Base-by-base conservation (phyloP, 2,113 vertebrate genomes). In the Eulacestoma nigropectus region DNA sequence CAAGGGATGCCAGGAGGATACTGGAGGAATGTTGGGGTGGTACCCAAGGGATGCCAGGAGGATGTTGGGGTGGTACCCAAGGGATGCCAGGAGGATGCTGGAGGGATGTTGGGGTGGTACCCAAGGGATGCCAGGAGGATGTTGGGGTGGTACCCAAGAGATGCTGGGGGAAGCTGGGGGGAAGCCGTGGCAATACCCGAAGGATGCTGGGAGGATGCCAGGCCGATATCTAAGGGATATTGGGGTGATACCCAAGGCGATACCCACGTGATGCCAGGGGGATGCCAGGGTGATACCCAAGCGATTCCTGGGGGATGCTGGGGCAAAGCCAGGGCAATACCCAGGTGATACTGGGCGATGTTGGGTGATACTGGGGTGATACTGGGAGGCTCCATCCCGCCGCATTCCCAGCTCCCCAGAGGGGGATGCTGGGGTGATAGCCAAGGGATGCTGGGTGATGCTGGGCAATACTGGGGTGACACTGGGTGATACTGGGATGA, bases 61-160 rank as follows among this genome's bases (percentile, higher is more conserved):
- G 23, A 2, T 1, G 14, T 3, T 1, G 2, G 33, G 6, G 13
- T 15, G 44, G 1, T 4, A n/a, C 17, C 25, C 37, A 4, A 1
- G 6, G 4, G 39, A 35, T 44, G 18, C 44, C 44, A 19, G 8
- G 18, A 8, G 42, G 17, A 44, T 44, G 42, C 17, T 6, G 13
- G 21, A 7, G 8, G 3, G 23, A 37, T 33, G 5, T 7, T 3
- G 1, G 21, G 2, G 14, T 4, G 21, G 0, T 10, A 10, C 5
- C 16, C 5, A 8, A 9, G 50, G 6, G 41, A 30, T 42, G 13
- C 27, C 4, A 4, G 60, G 22, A 4, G 2, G n/a, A 21, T 20
- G 5, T 16, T 6, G 13, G 39, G 10, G 7, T 11, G 17, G 2
- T 23, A 7, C 11, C 14, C 19, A 19, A 26, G 33, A 2, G 30